phyloP scores from a whole-genome alignment of 2,888 invertebrate species.

The Liopterus haemorrhoidalis region DNA sequence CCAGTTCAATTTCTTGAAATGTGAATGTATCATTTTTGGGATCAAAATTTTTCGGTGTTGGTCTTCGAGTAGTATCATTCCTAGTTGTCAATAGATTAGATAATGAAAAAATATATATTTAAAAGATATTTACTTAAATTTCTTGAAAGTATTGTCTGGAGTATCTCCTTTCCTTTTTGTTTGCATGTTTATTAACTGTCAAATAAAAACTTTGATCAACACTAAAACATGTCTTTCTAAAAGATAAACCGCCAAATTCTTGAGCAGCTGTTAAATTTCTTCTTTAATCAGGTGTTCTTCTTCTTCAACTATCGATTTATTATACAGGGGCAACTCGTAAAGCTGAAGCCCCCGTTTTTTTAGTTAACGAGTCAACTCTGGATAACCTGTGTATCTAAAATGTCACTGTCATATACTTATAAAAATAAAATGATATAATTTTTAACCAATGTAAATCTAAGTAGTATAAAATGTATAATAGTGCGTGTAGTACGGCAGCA shows the following conservation, averaged over 20 bases:
- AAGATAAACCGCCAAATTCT: conserved; percentile 20
- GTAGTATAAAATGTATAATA: conserved; percentile 56
- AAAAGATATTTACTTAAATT: conserved; percentile 17
- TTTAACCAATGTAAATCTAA: conserved; percentile 19
- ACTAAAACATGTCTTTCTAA: conserved; percentile 7
- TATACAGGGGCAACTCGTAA: conserved; percentile 19
- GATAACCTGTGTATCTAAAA: conserved; percentile 21
- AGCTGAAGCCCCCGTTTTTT: conserved; percentile 2
- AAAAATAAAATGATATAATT: no score
- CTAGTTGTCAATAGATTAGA: conserved; percentile 8
- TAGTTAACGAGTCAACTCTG: conserved; percentile 19
- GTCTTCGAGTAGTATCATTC: conserved; percentile 48
- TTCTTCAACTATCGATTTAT: conserved; percentile 16
- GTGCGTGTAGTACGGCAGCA: conserved; percentile 66
- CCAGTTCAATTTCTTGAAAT: conserved; percentile 93
- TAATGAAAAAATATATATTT: background rate
- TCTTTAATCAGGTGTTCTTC: no score
- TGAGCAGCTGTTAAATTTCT: conserved; percentile 7
- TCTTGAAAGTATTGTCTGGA: conserved; percentile 13
- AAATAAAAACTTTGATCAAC: background rate
- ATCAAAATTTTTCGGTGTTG: conserved; percentile 61
- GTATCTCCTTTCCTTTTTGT: conserved; percentile 12
- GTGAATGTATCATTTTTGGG: conserved; percentile 60
- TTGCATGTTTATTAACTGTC: conserved; percentile 11
- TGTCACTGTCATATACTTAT: conserved; percentile 18